Evolutionary conservation across 2,113 vertebrate species (phyloP).

Genomic region (Pelecanus crispus): DNA sequence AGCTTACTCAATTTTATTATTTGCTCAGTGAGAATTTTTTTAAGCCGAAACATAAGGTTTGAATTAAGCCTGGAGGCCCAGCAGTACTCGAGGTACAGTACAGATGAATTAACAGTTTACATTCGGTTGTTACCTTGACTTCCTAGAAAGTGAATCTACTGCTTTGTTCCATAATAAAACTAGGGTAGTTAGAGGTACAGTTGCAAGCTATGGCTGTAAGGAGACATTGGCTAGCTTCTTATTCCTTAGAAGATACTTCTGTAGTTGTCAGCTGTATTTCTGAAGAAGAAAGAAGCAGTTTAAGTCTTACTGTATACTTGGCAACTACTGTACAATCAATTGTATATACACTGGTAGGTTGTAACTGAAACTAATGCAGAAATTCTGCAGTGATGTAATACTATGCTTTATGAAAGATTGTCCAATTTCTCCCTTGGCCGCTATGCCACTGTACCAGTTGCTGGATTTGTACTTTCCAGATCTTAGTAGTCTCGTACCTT

Average conservation of each 20-base stretch:
- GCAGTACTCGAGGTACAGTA: background rate
- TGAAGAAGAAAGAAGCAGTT: background rate
- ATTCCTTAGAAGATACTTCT: background rate
- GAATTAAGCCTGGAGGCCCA: background rate
- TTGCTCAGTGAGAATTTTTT: background rate
- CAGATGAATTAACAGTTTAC: background rate
- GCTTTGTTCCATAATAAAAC: background rate
- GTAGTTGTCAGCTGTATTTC: background rate
- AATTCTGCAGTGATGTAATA: background rate
- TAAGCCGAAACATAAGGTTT: background rate
- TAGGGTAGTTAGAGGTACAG: background rate
- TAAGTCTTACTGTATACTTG: background rate
- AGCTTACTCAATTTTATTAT: background rate
- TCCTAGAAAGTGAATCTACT: background rate
- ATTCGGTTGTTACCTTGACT: background rate
- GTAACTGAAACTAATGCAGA: background rate
- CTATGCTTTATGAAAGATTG: background rate
- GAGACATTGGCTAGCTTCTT: background rate
- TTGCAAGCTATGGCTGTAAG: background rate
- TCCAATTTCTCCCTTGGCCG: background rate
- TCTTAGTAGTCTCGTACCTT: background rate
- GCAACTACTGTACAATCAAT: background rate
- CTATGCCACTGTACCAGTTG: background rate
- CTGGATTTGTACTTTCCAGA: background rate
- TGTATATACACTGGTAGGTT: background rate